Evolutionary conservation across 2,888 invertebrate genomes (phyloP), one percentile per base, ranked within the genome.

Genomic region (Hirtodrosophila histrioides): DNA sequence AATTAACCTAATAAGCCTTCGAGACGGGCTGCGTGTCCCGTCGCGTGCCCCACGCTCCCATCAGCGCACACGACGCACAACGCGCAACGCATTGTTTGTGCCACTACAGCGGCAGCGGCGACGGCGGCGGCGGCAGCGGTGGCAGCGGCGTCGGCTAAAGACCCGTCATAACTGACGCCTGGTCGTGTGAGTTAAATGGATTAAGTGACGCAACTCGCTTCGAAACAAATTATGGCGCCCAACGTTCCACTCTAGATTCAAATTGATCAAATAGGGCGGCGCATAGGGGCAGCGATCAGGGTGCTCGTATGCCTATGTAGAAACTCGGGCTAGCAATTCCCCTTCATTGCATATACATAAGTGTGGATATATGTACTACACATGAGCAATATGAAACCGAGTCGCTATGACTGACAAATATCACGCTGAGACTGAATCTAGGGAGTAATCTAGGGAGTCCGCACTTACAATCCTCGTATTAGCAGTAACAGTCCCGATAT

Each of bases 1-100:
- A 86, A 88, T 86, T 86, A 88, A 86, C 86, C 86, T 80, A 88
- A 86, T 86, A 88, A 86, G 86, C 86, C 78, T 66, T 63, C 71
- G 72, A 77, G 68, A 70, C 72, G 71, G 62, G 64, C 75, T 61
- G 62, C 53, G 60, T 69, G 78, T 53, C 58, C 56, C 76, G 76
- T 84, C 80, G 80, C 85, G 80, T 85, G 85, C 85, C 82, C 82
- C 85, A 74, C 63, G 74, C 66, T 44, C 44, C 67, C 60, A 24
- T 43, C 61, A 36, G 8, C 17, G 24, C 31, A 31, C 9, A 23
- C 29, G 2, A 6, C 27, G 43, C 43, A 44, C 41, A 41, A 3
- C 41, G 24, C 41, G 6, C 41, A 41, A 39, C 64, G 58, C 63
- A 69, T 69, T 69, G 65, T 58, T 45, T 46, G 63, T 61, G 51